Evolutionary conservation across 2,888 invertebrate species (phyloP), one percentile per base, ranked within the genome.

Genomic region (Eremobia ochroleuca): DNA sequence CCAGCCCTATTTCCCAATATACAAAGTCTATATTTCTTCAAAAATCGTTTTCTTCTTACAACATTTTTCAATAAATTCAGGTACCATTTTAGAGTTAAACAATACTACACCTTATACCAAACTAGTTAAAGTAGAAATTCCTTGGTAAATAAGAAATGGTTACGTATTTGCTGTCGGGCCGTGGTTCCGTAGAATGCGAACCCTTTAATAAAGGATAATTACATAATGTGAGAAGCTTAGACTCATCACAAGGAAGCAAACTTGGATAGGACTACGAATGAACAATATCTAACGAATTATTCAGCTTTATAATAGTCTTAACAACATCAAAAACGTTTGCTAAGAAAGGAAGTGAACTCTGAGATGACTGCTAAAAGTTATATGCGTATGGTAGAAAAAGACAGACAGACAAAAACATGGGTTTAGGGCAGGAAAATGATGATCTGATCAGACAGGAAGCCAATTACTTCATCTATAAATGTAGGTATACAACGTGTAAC

Each of bases 171-270:
- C 11, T 43, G 67, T 34, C 28, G 40, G 5, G 28, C 71, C 25
- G 49, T 13, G 82, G 85, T 85, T 75, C 85, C n/a, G 77, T 71
- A 70, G 72, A 85, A 85, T 73, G 85, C 37, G 69, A 85, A 77
- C 77, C 83, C 77, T 84, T 73, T 84, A 84, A 76, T 78, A 85
- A 85, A 77, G 82, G 65, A 82, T 85, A 86, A 86, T 75, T 79
- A 68, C 79, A 72, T 86, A 86, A 85, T 86, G 83, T 77, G 80
- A 73, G 76, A 86, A 86, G 77, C 85, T 85, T 73, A 68, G 43
- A 64, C 71, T 75, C 52, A 70, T 70, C 85, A 82, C 65, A 58
- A 43, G 43, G 0, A 37, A 58, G 69, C 73, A 52, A 73, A 82
- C 73, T 73, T 76, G 37, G 65, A 58, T 49, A 64, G 31, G 46